A percentile compares a stretch with the other conserved stretches of the same genome.
Conservation (phyloP, 2,888 invertebrate species). For the Ormia ochracea region DNA sequence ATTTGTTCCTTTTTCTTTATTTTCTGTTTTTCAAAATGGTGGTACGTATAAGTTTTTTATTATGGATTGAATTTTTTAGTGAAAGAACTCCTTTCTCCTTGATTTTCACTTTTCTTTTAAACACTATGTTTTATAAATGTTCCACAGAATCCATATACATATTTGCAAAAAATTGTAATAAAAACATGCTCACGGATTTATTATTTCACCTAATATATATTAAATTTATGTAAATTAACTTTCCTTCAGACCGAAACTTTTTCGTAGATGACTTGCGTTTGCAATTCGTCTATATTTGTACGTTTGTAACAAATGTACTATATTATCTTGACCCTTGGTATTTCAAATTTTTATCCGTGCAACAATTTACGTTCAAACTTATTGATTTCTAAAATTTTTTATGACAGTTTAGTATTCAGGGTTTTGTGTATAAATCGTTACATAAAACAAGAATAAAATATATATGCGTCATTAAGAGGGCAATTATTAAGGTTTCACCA, state of each 20-base stretch:
- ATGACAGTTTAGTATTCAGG: too few relatives aligned
- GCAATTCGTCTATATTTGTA: not conserved
- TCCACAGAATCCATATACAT: conserved; percentile 72
- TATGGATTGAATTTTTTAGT: not conserved
- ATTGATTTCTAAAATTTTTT: conserved; percentile 50
- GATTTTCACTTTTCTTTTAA: conserved; percentile 37
- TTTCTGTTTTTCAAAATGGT: conserved; percentile 50
- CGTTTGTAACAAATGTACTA: not conserved
- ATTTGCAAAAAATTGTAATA: conserved; percentile 67
- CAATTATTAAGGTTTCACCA: too few relatives aligned
- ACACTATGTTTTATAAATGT: conserved; percentile 70
- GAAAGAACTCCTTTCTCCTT: not conserved
- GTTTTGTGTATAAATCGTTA: conserved; percentile 47
- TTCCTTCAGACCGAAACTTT: not conserved
- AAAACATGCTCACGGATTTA: conserved; percentile 59
- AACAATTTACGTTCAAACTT: conserved; percentile 42
- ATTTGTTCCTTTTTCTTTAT: conserved; percentile 48
- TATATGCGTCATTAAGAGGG: conserved; percentile 44
- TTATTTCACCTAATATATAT: conserved; percentile 42
- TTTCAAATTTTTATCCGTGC: conserved; percentile 30
- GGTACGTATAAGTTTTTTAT: conserved; percentile 18
- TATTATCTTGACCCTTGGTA: conserved; percentile 39
- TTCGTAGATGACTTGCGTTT: not conserved
- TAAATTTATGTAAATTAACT: not conserved
- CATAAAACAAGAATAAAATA: conserved; percentile 23